These are phyloP conservation scores for Oligia latruncula DNA, from an alignment of 2,888 invertebrate genomes.

Conservation along the genomic window DNA sequence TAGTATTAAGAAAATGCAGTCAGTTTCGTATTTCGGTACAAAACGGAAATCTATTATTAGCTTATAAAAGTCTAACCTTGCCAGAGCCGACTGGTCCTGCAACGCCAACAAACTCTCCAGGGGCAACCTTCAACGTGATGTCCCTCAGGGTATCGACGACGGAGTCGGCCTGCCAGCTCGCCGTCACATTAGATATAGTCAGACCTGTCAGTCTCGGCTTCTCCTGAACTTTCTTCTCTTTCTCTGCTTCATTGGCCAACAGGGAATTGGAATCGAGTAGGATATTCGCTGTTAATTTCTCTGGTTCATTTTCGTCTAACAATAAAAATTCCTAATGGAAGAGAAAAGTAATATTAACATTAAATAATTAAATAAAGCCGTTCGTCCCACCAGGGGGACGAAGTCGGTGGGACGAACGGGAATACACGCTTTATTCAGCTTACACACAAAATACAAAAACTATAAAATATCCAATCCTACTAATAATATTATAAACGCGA, in stretches of 20 bases:
- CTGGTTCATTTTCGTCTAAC: slow-evolving; percentile 81
- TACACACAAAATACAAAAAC: too few relatives aligned
- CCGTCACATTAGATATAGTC: slow-evolving; percentile 82
- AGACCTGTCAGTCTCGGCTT: slow-evolving; percentile 70
- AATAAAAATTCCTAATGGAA: slow-evolving; percentile 82
- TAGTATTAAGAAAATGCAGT: neutral
- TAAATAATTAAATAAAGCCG: too few relatives aligned
- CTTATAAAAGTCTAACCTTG: slow-evolving; percentile 84
- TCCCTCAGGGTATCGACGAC: slow-evolving; percentile 89
- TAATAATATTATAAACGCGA: too few relatives aligned
- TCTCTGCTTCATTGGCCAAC: slow-evolving; percentile 39
- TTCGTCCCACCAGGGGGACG: too few relatives aligned
- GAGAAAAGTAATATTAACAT: slow-evolving; percentile 2
- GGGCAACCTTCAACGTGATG: slow-evolving; percentile 86
- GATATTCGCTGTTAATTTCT: slow-evolving; percentile 56
- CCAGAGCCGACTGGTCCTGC: slow-evolving; percentile 94
- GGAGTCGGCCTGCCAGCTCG: slow-evolving; percentile 82
- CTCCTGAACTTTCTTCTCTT: slow-evolving; percentile 34
- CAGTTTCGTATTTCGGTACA: neutral
- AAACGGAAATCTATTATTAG: neutral
- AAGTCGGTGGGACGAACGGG: too few relatives aligned
- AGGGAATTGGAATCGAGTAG: slow-evolving; percentile 43
- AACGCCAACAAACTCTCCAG: slow-evolving; percentile 91
- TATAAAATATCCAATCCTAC: too few relatives aligned
- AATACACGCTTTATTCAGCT: too few relatives aligned